Conservation (phyloP, 2,888 invertebrate genomes). For the Trichopria drosophilae region DNA sequence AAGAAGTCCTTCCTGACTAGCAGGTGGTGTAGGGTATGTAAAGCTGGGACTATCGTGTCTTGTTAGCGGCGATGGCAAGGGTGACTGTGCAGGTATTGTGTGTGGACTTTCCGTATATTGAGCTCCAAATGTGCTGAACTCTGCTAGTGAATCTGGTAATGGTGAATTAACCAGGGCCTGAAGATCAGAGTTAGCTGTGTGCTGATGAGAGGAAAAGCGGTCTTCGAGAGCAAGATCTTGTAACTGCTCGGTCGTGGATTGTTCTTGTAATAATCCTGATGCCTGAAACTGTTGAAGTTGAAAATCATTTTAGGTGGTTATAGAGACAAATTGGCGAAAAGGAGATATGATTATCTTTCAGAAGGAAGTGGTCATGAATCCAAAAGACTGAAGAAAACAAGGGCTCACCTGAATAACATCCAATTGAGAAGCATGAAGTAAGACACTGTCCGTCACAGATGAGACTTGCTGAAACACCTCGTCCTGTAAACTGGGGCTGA, state of each 20-base stretch:
- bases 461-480: slow-evolving; percentile 75
- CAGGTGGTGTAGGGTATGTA: slow-evolving; percentile 85
- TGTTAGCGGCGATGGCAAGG: slow-evolving; percentile 67
- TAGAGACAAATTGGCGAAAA: neutral
- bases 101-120: slow-evolving; percentile 56
- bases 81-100: slow-evolving; percentile 64
- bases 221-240: slow-evolving; percentile 60
- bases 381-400: slow-evolving; percentile 5
- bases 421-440: slow-evolving; percentile 69
- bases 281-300: slow-evolving; percentile 53
- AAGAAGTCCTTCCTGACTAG: slow-evolving; percentile 81
- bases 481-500: slow-evolving; percentile 63
- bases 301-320: neutral
- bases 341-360: slow-evolving; percentile 1
- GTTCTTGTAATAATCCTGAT: slow-evolving; percentile 54
- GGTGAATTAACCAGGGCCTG: slow-evolving; percentile 79
- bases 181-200: slow-evolving; percentile 70
- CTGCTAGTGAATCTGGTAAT: slow-evolving; percentile 77
- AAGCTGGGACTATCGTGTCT: slow-evolving; percentile 73
- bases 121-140: slow-evolving; percentile 77
- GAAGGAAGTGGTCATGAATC: slow-evolving; percentile 13
- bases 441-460: slow-evolving; percentile 67
- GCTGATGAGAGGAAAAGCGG: slow-evolving; percentile 59
- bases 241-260: slow-evolving; percentile 54
- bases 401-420: slow-evolving; percentile 58